Evolutionary conservation across 2,113 vertebrate species (phyloP).

Genomic region (Chaenogobius annularis): DNA sequence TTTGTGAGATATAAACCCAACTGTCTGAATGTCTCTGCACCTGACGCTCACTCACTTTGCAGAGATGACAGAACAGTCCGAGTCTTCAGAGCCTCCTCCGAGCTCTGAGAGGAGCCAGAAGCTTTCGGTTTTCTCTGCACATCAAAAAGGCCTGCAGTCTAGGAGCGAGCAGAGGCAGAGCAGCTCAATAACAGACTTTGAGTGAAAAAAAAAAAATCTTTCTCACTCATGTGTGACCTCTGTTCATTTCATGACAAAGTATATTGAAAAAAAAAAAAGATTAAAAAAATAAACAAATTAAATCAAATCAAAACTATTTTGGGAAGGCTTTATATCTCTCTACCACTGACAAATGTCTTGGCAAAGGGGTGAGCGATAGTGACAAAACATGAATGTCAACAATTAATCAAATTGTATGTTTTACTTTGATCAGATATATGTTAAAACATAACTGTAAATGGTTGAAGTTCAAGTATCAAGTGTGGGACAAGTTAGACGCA

Average conservation of each 20-base stretch:
- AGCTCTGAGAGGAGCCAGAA: conserved; percentile 39
- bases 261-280: not conserved
- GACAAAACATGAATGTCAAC: no score
- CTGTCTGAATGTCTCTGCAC: not conserved
- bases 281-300: no score
- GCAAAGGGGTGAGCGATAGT: no score
- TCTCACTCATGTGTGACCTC: conserved; percentile 9
- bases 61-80: not conserved
- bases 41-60: not conserved
- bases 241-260: conserved; percentile 25
- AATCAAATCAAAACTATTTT: no score
- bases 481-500: no score
- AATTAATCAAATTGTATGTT: no score
- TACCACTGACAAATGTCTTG: no score
- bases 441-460: no score
- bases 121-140: conserved; percentile 47
- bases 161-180: conserved; percentile 52
- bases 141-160: conserved; percentile 50
- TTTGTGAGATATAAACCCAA: conserved; percentile 1
- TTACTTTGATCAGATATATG: no score
- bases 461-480: no score
- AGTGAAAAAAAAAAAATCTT: conserved; percentile 40
- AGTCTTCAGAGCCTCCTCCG: conserved; percentile 39
- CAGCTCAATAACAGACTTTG: conserved; percentile 28
- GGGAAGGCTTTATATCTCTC: no score